Evolutionary conservation across 2,113 vertebrate genomes (phyloP), one percentile per base, ranked within the genome.

Genomic region (Thermophis baileyi): DNA sequence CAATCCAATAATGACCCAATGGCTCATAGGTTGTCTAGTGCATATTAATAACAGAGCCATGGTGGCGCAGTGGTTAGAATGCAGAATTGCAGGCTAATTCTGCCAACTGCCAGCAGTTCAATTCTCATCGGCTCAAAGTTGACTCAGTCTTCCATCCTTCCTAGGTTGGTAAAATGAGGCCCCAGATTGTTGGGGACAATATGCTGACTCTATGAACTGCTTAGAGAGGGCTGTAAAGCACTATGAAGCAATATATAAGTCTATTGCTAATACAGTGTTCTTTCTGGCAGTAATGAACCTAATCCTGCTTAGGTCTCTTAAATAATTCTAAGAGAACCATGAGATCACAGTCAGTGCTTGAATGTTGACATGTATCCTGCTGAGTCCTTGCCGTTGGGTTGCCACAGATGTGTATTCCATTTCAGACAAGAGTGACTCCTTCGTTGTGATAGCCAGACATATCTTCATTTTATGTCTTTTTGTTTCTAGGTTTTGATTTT

Each of bases 401-500:
- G 74, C 74, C 74, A 44, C 3, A 40, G 74, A 81, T 20, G 35
- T 81, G 3, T 20, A 81, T 40, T 81, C 7, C 35, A 9, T 81
- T 22, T 81, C 74, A 44, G 35, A 81, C 18, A 40, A 81, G n/a
- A 35, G 6, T 74, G 69, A 74, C 5, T 14, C n/a, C 25, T 12
- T 63, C n/a, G 11, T 30, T 81, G 69, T 40, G 9, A 40, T 6
- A 0, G 0, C 89, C 50, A 3, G 0, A 1, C 1, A 54, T 93
- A 54, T 0, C 0, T 95, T 93, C 2, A 97, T 86, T 1, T 0
- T 47, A 10, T 54, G 0, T 0, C 35, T 94, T 81, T 81, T 85
- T 16, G 74, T 5, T 95, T 91, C n/a, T 97, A 99, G 99, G 99
- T n/a, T 99, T 99, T 0, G 98, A 99, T 91, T 99, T 98, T 96